Conservation (phyloP, 2,797 vertebrate genomes). For the Bryconaethiops microstoma region DNA sequence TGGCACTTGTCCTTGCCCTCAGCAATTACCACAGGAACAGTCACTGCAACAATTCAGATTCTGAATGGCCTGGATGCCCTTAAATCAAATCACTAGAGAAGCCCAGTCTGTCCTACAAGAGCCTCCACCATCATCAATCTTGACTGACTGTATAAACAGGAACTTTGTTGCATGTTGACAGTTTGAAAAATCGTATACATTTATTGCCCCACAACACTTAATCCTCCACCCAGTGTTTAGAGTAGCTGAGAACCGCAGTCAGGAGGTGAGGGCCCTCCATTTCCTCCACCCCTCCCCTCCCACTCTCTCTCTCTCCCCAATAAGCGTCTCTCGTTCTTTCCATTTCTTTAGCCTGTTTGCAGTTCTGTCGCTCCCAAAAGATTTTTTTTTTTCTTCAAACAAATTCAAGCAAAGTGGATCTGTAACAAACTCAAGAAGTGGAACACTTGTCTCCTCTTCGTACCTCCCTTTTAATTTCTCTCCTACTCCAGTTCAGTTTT, state of each 20-base stretch:
- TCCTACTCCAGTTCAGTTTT: constrained; percentile 20
- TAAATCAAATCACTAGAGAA: not conserved
- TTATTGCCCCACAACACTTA: constrained; percentile 62
- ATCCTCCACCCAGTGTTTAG: constrained; percentile 65
- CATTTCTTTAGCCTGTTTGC: constrained; percentile 61
- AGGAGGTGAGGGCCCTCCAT: constrained; percentile 25
- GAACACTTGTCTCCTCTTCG: not conserved
- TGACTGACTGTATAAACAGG: constrained; percentile 72
- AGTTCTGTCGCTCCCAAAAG: constrained; percentile 37
- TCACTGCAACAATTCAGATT: not conserved
- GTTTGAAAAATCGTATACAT: constrained; percentile 68
- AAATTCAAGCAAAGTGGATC: not conserved
- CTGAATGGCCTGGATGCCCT: not conserved
- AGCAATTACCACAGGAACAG: not conserved
- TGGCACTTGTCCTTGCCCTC: not conserved
- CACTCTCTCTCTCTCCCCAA: constrained; percentile 9
- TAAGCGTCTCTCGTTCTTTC: constrained; percentile 55
- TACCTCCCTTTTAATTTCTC: not conserved
- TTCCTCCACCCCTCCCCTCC: constrained; percentile 39
- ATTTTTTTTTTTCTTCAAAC: not conserved
- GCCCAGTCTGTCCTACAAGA: not conserved
- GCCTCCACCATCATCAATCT: constrained; percentile 64
- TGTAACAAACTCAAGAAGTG: not conserved
- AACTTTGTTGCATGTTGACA: constrained; percentile 71
- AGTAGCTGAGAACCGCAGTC: constrained; percentile 57